phyloP scores from a whole-genome alignment of 2,888 invertebrate species.

The Sphaerophoria rueppellii region DNA sequence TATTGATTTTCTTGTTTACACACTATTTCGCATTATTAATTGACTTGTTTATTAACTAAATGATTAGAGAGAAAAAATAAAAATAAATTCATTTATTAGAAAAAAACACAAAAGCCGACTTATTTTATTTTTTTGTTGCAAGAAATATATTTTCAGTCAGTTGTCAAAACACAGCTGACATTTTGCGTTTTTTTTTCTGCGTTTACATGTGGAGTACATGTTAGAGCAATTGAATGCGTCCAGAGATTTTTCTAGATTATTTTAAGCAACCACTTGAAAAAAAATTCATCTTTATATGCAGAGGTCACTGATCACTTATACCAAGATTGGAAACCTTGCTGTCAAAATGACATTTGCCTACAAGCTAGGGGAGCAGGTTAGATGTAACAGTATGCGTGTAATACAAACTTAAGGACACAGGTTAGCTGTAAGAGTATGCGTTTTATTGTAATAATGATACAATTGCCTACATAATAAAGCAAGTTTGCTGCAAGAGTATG shows the following conservation, averaged over 20 bases:
- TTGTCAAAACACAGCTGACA: slow-evolving; percentile 63
- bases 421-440: too few relatives aligned
- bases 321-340: too few relatives aligned
- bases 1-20: slow-evolving; percentile 27
- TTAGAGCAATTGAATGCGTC: background rate
- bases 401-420: too few relatives aligned
- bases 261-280: too few relatives aligned
- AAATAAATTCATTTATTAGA: slow-evolving; percentile 18
- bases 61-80: slow-evolving; percentile 7
- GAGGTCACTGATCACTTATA: too few relatives aligned
- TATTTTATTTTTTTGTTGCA: slow-evolving; percentile 25
- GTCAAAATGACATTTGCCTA: too few relatives aligned
- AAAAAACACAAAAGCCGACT: slow-evolving; percentile 65
- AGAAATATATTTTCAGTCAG: slow-evolving; percentile 18
- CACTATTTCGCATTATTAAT: slow-evolving; percentile 53
- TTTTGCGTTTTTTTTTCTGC: slow-evolving; percentile 8
- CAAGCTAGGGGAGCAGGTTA: too few relatives aligned
- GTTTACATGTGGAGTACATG: slow-evolving; percentile 25
- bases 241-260: background rate
- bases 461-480: too few relatives aligned
- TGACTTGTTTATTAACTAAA: background rate
- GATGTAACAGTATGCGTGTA: too few relatives aligned
- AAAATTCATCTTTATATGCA: too few relatives aligned
- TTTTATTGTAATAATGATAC: too few relatives aligned
- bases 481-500: too few relatives aligned